Evolutionary conservation across 2,888 invertebrate genomes (phyloP).

Genomic region (Sepioteuthis lessoniana): DNA sequence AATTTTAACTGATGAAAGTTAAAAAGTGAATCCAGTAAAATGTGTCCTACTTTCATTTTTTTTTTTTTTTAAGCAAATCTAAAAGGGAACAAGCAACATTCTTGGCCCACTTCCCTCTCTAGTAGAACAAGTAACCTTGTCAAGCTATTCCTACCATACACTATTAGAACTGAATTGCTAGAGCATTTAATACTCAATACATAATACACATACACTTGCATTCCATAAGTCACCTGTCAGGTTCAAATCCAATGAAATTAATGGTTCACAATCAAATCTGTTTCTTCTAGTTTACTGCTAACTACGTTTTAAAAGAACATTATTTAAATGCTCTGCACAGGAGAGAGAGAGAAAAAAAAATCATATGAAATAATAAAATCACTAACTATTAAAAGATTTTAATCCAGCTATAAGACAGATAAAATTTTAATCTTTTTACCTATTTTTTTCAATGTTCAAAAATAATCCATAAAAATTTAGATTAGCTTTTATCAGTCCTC

Average conservation of each 20-base stretch:
- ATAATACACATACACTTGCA: background rate
- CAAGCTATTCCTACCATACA: background rate
- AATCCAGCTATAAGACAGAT: no score
- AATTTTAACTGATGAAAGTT: constrained; percentile 19
- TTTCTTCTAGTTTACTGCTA: background rate
- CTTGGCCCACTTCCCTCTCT: background rate
- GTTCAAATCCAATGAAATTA: background rate
- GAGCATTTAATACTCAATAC: background rate
- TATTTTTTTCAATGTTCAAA: no score
- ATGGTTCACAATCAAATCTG: constrained; percentile 18
- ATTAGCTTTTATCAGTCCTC: no score
- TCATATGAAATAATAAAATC: background rate
- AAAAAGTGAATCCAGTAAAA: constrained; percentile 33
- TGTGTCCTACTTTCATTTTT: background rate
- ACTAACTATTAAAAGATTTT: background rate
- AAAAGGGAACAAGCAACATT: constrained; percentile 21
- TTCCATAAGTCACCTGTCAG: constrained; percentile 20
- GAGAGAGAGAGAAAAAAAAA: background rate
- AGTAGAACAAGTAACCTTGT: background rate
- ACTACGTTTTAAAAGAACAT: background rate
- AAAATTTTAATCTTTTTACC: no score
- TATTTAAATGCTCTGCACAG: background rate
- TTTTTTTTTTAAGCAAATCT: background rate
- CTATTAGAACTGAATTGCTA: background rate
- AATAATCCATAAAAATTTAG: no score